Conservation (phyloP, 1,140 invertebrate species). For the Heliconius eleuchia region DNA sequence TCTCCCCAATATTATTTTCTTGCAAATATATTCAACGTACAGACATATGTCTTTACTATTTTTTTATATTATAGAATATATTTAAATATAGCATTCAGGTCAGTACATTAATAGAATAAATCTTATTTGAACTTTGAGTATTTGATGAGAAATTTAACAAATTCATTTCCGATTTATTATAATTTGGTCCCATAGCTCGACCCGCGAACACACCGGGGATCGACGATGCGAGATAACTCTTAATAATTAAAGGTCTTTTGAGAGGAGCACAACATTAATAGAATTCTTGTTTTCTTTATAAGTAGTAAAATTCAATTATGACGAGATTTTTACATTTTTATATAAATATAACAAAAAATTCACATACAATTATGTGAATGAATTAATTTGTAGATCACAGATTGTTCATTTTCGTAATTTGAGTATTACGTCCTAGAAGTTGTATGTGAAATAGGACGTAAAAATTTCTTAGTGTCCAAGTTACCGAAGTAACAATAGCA, state of each 20-base stretch:
- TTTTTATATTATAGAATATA: too few relatives aligned
- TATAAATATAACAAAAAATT: background rate
- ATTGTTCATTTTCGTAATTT: too few relatives aligned
- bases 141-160: background rate
- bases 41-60: too few relatives aligned
- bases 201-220: constrained; percentile 14
- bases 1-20: too few relatives aligned
- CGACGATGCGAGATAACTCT: constrained; percentile 12
- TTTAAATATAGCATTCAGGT: too few relatives aligned
- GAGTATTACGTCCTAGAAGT: too few relatives aligned
- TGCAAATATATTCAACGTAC: too few relatives aligned
- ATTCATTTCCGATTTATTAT: constrained; percentile 6
- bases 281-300: background rate
- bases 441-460: too few relatives aligned
- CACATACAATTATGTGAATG: too few relatives aligned
- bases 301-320: background rate
- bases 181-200: background rate
- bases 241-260: constrained; percentile 20
- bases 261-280: background rate
- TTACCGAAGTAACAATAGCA: background rate
- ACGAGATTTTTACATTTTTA: background rate
- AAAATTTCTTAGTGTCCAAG: background rate
- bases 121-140: background rate
- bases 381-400: too few relatives aligned
- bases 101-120: background rate